A percentile compares a stretch with the other conserved stretches of the same genome.
Conservation (phyloP, 1,140 invertebrate species). For the Bombus impatiens region DNA sequence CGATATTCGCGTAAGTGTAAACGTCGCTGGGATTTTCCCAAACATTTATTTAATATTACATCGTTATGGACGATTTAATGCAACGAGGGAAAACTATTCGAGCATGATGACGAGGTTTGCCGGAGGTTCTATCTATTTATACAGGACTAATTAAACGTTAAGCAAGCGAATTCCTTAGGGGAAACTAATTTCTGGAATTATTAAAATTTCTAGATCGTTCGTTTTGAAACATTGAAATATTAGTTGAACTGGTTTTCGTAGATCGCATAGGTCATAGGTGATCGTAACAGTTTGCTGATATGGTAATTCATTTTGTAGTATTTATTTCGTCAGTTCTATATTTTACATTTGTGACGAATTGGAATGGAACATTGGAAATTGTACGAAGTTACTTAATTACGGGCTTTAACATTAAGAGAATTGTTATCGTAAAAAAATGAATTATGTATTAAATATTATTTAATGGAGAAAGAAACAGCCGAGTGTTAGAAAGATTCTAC, state of each 20-base stretch:
- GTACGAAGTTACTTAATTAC: too few species aligned
- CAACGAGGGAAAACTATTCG: not conserved
- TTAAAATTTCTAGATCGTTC: not conserved
- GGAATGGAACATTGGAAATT: too few species aligned
- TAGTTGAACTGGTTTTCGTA: not conserved
- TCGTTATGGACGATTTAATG: not conserved
- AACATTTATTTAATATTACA: not conserved
- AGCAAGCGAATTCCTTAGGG: not conserved
- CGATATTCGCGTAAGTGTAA: not conserved
- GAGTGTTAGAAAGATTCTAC: not conserved
- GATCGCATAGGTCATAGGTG: not conserved
- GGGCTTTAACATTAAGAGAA: too few species aligned
- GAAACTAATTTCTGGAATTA: not conserved
- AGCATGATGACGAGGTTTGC: not conserved
- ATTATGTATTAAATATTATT: too few species aligned
- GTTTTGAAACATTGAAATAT: not conserved
- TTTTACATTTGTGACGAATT: too few species aligned
- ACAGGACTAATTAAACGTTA: not conserved
- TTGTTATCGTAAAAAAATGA: too few species aligned
- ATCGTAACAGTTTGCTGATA: not conserved
- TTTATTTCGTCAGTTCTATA: not conserved
- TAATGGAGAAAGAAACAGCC: too few species aligned
- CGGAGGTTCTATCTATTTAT: too few species aligned
- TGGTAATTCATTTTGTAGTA: not conserved
- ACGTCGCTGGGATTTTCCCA: not conserved